Conservation (phyloP, 2,113 vertebrate species). For the Synchiropus splendidus region DNA sequence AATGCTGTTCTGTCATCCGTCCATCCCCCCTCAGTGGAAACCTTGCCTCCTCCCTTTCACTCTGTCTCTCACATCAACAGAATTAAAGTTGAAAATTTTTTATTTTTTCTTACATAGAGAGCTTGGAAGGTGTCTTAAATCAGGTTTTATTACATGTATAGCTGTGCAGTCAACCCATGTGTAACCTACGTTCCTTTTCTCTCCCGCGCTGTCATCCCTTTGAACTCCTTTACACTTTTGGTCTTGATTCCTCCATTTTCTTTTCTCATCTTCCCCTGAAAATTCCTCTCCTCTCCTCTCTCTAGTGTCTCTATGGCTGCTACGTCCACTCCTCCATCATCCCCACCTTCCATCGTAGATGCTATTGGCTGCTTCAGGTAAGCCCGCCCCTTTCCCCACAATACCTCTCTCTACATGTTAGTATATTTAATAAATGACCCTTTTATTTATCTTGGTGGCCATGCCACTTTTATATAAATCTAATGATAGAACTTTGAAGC, state of each 20-base stretch:
- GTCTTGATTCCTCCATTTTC: conserved; percentile 30
- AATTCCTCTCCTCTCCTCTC: conserved; percentile 49
- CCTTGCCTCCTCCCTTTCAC: not conserved
- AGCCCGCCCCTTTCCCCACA: conserved; percentile 42
- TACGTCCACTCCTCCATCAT: conserved; percentile 74
- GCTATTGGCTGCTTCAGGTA: conserved; percentile 71
- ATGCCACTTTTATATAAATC: too few relatives aligned
- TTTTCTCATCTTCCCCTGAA: conserved; percentile 24
- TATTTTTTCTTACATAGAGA: too few relatives aligned
- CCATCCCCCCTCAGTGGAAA: conserved; percentile 10
- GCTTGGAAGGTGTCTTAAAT: too few relatives aligned
- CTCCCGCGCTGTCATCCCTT: conserved; percentile 33
- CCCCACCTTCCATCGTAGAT: conserved; percentile 70
- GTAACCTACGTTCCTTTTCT: conserved; percentile 54
- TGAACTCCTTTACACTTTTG: conserved; percentile 24
- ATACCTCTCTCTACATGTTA: conserved; percentile 20
- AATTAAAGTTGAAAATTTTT: too few relatives aligned
- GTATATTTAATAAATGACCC: too few relatives aligned
- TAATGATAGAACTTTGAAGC: too few relatives aligned
- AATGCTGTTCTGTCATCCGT: conserved; percentile 13
- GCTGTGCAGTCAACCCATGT: conserved; percentile 26
- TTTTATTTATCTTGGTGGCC: too few relatives aligned
- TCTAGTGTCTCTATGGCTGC: conserved; percentile 71
- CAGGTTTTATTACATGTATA: too few relatives aligned
- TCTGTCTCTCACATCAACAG: too few relatives aligned